Conservation (phyloP, 92 coral and sea anemone genomes). For the Virgularia gustaviana region DNA sequence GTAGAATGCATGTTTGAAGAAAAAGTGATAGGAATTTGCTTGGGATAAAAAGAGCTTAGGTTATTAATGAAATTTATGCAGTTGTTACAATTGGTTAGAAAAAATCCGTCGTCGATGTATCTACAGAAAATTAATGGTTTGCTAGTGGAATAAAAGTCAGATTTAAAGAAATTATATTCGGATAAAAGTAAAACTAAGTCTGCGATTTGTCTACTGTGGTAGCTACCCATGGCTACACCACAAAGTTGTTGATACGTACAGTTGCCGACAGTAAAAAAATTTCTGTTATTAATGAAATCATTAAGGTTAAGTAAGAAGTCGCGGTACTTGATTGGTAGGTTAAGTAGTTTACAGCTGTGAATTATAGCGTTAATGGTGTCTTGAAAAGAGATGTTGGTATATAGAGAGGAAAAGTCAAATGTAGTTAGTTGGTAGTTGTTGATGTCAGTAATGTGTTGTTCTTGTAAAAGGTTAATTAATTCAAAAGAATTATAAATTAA, state of each 20-base stretch:
- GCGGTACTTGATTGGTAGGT: constrained; percentile 23
- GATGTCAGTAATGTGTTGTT: constrained; percentile 10
- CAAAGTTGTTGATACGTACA: constrained; percentile 32
- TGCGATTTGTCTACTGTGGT: constrained; percentile 48
- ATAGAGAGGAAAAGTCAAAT: constrained; percentile 47
- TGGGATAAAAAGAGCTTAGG: constrained; percentile 3
- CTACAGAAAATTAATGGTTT: constrained; percentile 15
- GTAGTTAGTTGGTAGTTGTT: constrained; percentile 18
- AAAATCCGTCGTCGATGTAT: constrained; percentile 35
- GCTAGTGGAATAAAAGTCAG: not conserved
- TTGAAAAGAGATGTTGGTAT: constrained; percentile 26
- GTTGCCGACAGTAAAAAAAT: constrained; percentile 22
- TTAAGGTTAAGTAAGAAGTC: constrained; percentile 44
- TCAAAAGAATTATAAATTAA: constrained; percentile 35
- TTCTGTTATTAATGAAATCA: constrained; percentile 31
- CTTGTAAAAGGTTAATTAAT: constrained; percentile 1
- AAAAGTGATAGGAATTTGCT: constrained; percentile 40
- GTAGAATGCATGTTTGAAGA: constrained; percentile 1
- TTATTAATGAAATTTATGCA: no score
- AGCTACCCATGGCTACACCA: constrained; percentile 55
- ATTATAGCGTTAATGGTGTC: constrained; percentile 47
- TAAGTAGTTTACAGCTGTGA: constrained; percentile 47
- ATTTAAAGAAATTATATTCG: constrained; percentile 40
- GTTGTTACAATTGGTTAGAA: constrained; percentile 27
- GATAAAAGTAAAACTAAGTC: constrained; percentile 37